A percentile compares a stretch with the other conserved stretches of the same genome.
Conservation (phyloP, 53 echinoderm and acorn worm genomes). For the Crossaster papposus region DNA sequence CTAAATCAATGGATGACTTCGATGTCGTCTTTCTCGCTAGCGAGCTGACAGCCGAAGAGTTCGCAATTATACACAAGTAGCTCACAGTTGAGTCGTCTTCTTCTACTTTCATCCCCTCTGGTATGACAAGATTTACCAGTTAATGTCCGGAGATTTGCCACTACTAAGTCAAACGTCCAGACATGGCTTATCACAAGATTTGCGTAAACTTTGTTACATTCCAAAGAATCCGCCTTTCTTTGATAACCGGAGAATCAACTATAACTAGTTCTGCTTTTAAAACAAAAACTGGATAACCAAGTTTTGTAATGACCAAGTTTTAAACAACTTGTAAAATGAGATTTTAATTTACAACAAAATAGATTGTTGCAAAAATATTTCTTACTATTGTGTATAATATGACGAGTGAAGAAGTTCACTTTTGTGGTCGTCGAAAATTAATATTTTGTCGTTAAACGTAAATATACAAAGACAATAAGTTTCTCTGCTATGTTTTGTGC, state of each 20-base stretch:
- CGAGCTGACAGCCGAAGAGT: conserved; percentile 17
- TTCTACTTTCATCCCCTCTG: neutral
- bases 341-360: neutral
- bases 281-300: no score
- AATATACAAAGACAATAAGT: neutral
- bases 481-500: neutral
- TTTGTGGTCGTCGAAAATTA: neutral
- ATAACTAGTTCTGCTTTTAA: neutral
- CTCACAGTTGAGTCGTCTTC: neutral
- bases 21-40: conserved; percentile 9
- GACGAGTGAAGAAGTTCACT: neutral
- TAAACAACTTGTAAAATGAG: no score
- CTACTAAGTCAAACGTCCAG: neutral
- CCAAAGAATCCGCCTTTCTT: neutral
- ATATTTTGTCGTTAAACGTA: neutral
- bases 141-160: neutral
- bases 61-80: neutral
- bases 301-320: no score
- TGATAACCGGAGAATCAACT: neutral
- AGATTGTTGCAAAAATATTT: neutral
- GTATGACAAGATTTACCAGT: neutral
- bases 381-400: neutral
- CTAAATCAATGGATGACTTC: conserved; percentile 1
- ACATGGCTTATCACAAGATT: neutral
- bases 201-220: neutral